These are phyloP conservation scores for Chondrosia reniformis DNA, from an alignment of 37 sponge, comb jelly and placozoan genomes.

Conservation along the genomic window DNA sequence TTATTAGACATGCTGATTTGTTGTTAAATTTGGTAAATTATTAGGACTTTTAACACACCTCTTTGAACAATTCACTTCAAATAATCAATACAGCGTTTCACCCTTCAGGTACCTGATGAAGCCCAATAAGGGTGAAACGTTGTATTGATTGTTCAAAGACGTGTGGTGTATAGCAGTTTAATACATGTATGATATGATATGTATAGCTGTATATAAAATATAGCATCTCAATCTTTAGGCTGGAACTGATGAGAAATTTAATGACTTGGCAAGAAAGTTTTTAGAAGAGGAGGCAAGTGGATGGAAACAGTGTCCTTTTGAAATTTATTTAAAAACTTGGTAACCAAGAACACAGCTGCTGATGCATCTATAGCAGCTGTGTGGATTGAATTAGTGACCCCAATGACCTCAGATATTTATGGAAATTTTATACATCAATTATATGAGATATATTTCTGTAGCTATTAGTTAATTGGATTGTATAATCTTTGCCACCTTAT, in stretches of 20 bases:
- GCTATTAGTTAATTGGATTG: too few species aligned
- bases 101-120: neutral
- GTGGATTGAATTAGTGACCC: too few species aligned
- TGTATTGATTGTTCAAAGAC: too few species aligned
- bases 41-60: neutral
- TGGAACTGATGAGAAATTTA: slow-evolving; percentile 70
- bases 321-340: too few species aligned
- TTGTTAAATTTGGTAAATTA: too few species aligned
- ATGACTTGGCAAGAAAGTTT: slow-evolving; percentile 52
- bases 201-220: neutral
- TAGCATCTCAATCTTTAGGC: slow-evolving; percentile 38
- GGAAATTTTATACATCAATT: slow-evolving; percentile 1
- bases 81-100: neutral
- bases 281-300: slow-evolving; percentile 28
- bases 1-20: too few species aligned
- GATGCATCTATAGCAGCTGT: too few species aligned
- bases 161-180: too few species aligned
- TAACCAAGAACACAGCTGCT: too few species aligned
- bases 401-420: too few species aligned
- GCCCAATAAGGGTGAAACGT: neutral
- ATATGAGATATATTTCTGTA: neutral
- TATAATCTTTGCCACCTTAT: too few species aligned
- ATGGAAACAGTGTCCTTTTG: neutral
- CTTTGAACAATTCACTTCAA: too few species aligned
- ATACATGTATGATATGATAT: neutral